Evolutionary conservation across 2,113 vertebrate genomes (phyloP), one percentile per base, ranked within the genome.

Genomic region (Cheilinus undulatus): DNA sequence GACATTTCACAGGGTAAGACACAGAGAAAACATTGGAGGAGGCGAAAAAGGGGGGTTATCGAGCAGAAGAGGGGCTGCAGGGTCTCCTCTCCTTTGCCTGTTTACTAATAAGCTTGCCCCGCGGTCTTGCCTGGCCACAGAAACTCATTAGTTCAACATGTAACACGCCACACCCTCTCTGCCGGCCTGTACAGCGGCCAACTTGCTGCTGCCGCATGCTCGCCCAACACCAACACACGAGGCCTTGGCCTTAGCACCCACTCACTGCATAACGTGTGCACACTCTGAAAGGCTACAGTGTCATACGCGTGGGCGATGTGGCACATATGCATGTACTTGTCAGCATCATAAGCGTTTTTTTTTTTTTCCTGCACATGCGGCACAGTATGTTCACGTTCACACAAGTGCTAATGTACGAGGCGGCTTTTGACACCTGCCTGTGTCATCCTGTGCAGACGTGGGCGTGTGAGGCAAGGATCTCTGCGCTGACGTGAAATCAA

Each of bases 131-230:
- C 78, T 81, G 84, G 88, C 74, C 68, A 74, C 73, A 73, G 75
- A 87, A 85, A 85, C 84, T 89, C 87, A 86, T 90, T 90, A 90
- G 86, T 64, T 23, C 59, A 82, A 76, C 84, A 88, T 81, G 78
- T 76, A 89, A 81, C 85, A 83, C 78, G 45, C 81, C 67, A 65
- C 83, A 70, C 77, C 82, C 84, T 84, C 85, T 84, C 84, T 69
- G 58, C 80, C 53, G 63, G 54, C 75, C 82, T 71, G 76, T 51
- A 52, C 77, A 50, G 34, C 7, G 22, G 71, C 83, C 86, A 88
- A 76, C 75, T 83, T 82, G 38, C 51, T n/a, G 30, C 80, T 77
- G 75, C 89, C 50, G 27, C 82, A 72, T 60, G 86, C 79, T 80
- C 79, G 40, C 74, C 79, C 81, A 77, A 78, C 85, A 78, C 80